Percentiles rank a stretch among this genome's conserved stretches.
Evolutionary conservation across 2,113 vertebrate genomes (phyloP).

Genomic region (Trogon surrucura): DNA sequence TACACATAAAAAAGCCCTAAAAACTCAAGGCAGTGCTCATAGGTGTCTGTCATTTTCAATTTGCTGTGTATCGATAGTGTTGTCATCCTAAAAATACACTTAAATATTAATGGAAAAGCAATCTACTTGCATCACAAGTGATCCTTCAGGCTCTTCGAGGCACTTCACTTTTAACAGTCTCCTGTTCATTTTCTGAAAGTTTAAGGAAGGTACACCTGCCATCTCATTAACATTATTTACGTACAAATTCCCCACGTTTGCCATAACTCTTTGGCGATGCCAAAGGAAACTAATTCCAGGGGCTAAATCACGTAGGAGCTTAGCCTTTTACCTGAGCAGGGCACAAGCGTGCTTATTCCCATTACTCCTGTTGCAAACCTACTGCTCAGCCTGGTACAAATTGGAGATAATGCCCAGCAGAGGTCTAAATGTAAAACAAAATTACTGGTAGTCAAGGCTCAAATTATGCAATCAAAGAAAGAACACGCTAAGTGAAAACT

Average conservation of each 20-base stretch:
- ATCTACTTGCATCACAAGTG: not conserved
- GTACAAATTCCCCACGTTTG: not conserved
- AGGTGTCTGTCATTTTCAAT: conserved; percentile 11
- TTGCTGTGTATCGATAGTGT: not conserved
- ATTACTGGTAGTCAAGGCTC: not conserved
- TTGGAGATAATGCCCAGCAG: not conserved
- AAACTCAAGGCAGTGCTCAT: not conserved
- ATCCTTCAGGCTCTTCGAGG: not conserved
- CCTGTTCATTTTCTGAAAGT: not conserved
- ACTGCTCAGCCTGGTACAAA: not conserved
- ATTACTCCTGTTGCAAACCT: not conserved
- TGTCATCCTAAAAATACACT: not conserved
- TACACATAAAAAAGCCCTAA: not conserved
- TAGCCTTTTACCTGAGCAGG: not conserved
- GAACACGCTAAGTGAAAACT: not conserved
- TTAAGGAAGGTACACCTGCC: not conserved
- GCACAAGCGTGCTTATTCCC: not conserved
- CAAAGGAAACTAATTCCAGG: not conserved
- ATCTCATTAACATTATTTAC: not conserved
- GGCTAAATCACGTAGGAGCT: not conserved
- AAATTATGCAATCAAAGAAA: not conserved
- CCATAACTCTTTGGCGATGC: not conserved
- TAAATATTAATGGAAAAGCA: conserved; percentile 10
- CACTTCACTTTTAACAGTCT: not conserved
- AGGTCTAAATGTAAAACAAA: not conserved